These are phyloP conservation scores for Drosophila siamana DNA, from an alignment of 2,888 invertebrate genomes.

Conservation along the genomic window DNA sequence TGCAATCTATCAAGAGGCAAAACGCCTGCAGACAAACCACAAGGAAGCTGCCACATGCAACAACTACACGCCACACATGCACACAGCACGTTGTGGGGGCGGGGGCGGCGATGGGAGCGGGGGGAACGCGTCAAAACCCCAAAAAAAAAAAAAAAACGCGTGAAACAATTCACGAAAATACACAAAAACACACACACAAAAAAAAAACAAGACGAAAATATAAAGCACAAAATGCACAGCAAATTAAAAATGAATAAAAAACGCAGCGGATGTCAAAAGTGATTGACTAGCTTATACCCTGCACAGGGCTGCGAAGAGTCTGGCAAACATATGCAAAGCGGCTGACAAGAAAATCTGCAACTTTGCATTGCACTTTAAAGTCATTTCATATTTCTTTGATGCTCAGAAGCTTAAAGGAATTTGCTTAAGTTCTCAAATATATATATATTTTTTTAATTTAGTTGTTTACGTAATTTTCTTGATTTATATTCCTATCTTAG, in stretches of 20 bases:
- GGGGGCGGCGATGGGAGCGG: not conserved
- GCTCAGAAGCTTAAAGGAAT: too few species aligned
- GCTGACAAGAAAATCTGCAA: too few species aligned
- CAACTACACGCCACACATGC: not conserved
- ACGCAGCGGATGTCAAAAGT: slow-evolving; percentile 16
- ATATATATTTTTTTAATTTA: too few species aligned
- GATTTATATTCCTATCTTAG: too few species aligned
- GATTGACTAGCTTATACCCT: slow-evolving; percentile 27
- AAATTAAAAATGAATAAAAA: slow-evolving; percentile 34
- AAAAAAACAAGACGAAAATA: slow-evolving; percentile 7
- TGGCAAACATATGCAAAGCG: too few species aligned
- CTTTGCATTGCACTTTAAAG: too few species aligned
- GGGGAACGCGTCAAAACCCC: slow-evolving; percentile 18
- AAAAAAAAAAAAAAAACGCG: slow-evolving; percentile 51
- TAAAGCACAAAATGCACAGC: slow-evolving; percentile 25
- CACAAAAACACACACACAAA: too few species aligned
- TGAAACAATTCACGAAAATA: slow-evolving; percentile 43
- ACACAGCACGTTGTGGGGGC: not conserved
- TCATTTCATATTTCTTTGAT: too few species aligned
- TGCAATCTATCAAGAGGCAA: slow-evolving; percentile 76
- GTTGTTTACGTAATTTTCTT: too few species aligned
- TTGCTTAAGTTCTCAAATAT: too few species aligned
- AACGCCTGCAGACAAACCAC: slow-evolving; percentile 72
- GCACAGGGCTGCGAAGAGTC: not conserved
- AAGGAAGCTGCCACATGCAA: slow-evolving; percentile 38